phyloP scores from a whole-genome alignment of 2,888 invertebrate species.

The Selenia dentaria region DNA sequence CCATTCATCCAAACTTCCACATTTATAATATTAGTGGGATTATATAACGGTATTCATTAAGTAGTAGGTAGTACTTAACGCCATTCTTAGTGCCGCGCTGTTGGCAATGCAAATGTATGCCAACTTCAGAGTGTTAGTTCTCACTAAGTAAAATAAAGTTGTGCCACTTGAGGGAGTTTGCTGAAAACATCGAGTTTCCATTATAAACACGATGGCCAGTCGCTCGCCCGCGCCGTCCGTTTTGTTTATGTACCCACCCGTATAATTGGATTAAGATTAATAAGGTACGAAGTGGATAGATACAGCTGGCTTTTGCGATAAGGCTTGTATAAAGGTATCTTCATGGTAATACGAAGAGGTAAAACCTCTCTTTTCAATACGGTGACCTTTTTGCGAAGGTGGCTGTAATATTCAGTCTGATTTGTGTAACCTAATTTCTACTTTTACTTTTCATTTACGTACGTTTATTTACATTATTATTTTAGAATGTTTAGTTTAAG shows the following conservation, averaged over 20 bases:
- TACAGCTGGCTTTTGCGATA: conserved; percentile 22
- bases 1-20: too few species aligned
- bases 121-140: conserved; percentile 11
- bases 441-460: too few species aligned
- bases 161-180: conserved; percentile 12
- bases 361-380: conserved; percentile 14
- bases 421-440: background rate
- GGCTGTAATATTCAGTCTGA: background rate
- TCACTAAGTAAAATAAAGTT: conserved; percentile 20
- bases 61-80: too few species aligned
- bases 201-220: conserved; percentile 18
- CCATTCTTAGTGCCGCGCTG: too few species aligned
- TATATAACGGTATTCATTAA: too few species aligned
- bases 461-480: too few species aligned
- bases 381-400: conserved; percentile 11
- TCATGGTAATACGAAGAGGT: conserved; percentile 6
- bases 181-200: conserved; percentile 23
- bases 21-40: too few species aligned
- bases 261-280: conserved; percentile 28
- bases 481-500: too few species aligned
- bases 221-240: conserved; percentile 11
- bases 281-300: conserved; percentile 24
- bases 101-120: conserved; percentile 13
- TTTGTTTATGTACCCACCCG: conserved; percentile 26
- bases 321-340: conserved; percentile 18